A percentile compares a stretch with the other conserved stretches of the same genome.
Conservation (phyloP, 2,797 vertebrate species). For the Pyrrhura leucotis region DNA sequence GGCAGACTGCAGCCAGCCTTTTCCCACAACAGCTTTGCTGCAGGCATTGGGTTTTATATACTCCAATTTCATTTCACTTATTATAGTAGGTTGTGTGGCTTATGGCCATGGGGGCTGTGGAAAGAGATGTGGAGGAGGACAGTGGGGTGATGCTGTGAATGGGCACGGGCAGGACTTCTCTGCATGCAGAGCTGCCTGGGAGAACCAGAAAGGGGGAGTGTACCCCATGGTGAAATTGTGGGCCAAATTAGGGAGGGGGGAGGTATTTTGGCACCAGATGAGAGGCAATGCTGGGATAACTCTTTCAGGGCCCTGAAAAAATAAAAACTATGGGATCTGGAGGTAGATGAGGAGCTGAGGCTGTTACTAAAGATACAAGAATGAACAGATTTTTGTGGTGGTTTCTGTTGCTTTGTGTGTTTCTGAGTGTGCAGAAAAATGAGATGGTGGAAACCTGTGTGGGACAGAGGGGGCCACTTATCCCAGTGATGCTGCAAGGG, state of each 20-base stretch:
- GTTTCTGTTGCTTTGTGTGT: conserved; percentile 12
- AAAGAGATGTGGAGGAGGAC: neutral
- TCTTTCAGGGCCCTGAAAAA: neutral
- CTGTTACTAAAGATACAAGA: conserved; percentile 11
- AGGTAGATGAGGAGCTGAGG: neutral
- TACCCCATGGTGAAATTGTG: neutral
- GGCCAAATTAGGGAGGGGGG: neutral
- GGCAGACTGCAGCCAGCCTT: rapidly evolving
- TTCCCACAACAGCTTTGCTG: neutral
- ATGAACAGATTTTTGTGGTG: neutral
- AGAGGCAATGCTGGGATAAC: neutral
- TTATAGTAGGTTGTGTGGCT: neutral
- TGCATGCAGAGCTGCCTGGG: neutral
- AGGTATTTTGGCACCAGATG: neutral
- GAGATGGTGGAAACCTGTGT: conserved; percentile 29
- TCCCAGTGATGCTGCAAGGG: neutral
- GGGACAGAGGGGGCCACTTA: conserved; percentile 35
- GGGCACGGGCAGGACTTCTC: neutral
- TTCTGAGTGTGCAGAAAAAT: neutral
- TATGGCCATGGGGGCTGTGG: neutral
- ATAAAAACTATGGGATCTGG: neutral
- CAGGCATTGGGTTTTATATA: neutral
- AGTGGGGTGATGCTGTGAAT: neutral
- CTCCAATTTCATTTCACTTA: neutral
- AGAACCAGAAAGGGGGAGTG: neutral